Evolutionary conservation across 2,113 vertebrate species (phyloP).

Genomic region (Corydoras maculifer): DNA sequence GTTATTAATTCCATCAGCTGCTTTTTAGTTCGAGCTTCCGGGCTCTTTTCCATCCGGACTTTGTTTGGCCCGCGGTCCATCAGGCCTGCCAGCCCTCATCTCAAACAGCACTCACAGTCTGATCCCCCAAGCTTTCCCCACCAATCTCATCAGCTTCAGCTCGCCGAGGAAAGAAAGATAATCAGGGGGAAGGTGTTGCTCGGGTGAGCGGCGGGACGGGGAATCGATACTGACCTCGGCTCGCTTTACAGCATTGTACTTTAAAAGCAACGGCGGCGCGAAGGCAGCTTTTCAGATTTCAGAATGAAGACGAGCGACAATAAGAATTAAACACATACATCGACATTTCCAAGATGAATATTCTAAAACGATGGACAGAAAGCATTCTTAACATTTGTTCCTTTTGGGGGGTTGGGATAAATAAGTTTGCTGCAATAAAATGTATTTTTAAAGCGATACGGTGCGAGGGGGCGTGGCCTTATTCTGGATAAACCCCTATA

Average conservation of each 20-base stretch:
- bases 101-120: slow-evolving; percentile 17
- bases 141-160: slow-evolving; percentile 18
- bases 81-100: background rate
- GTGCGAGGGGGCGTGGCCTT: no score
- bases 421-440: no score
- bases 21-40: slow-evolving; percentile 1
- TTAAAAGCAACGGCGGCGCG: background rate
- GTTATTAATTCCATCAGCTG: slow-evolving; percentile 19
- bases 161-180: slow-evolving; percentile 6
- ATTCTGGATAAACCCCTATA: no score
- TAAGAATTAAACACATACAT: background rate
- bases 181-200: slow-evolving; percentile 12
- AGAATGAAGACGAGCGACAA: background rate
- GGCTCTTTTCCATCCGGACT: background rate
- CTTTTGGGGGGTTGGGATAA: no score
- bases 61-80: slow-evolving; percentile 6
- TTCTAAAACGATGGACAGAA: no score
- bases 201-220: slow-evolving; percentile 21
- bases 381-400: no score
- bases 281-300: background rate
- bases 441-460: no score
- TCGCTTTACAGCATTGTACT: slow-evolving; percentile 37
- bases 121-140: slow-evolving; percentile 21
- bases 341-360: no score
- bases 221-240: slow-evolving; percentile 45